Evolutionary conservation across 2,797 vertebrate genomes (phyloP), one percentile per base, ranked within the genome.

Genomic region (Hydrolagus colliei): DNA sequence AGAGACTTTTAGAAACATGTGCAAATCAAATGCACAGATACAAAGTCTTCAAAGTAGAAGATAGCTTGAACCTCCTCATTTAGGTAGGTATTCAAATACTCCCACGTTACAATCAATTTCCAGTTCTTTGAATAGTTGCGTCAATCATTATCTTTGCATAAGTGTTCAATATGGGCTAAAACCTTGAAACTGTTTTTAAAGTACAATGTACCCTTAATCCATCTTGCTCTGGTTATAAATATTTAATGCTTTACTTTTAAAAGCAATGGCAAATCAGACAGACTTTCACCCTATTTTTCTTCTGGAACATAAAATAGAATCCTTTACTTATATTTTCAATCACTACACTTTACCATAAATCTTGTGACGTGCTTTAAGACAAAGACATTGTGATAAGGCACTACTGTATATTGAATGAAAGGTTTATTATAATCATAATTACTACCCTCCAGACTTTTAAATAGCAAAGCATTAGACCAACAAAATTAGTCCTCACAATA

Each of bases 211-310:
- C 59, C 59, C 67, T 74, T 7, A 74, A 18, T 77, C 85, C 62
- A 76, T 73, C 62, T 14, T 62, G 67, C 67, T 84, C 59, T 84
- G 20, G 9, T 41, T 35, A 20, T 84, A 84, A 84, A 71, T 35
- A 67, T 20, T 71, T 68, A 16, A 84, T 77, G 18, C 18, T 77
- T 77, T 59, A 71, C 13, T 65, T 76, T 80, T 65, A 65, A 2
- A 63, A 78, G 12, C 67, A 35, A 9, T 84, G 52, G 18, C 27
- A 11, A 22, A n/a, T 67, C 20, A 16, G 72, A 63, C 9, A 73
- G 13, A 12, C 18, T 16, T 41, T 13, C 16, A 27, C 27, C 27
- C 27, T 27, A 27, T 1, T 52, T 13, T 75, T 82, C 41, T 67
- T 84, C 32, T 18, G 52, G 16, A 32, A 7, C 7, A 84, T 10